Evolutionary conservation across 2,797 vertebrate genomes (phyloP), one percentile per base, ranked within the genome.

Genomic region (Coccyzus lansbergi): DNA sequence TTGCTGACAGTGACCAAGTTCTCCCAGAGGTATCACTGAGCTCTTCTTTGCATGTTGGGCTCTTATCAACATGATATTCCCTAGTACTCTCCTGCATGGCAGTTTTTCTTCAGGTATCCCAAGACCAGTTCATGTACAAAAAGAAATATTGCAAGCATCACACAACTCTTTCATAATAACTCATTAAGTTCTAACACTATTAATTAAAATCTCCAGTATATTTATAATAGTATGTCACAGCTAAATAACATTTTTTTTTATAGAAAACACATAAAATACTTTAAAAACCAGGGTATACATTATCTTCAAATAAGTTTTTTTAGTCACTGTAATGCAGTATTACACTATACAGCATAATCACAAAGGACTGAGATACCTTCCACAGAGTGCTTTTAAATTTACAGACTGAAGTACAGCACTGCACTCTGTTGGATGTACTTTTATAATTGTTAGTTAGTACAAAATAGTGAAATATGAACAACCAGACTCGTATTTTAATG

Each of bases 341-440:
- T 59, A 42, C 49, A 70, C 12, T 71, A 55, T 7, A 15, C 15
- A 19, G 21, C n/a, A 58, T 26, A 40, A 18, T 58, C 53, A n/a
- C 29, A 67, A 81, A 68, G n/a, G 17, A 65, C 44, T 94, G 62
- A 79, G 36, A 89, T 86, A 86, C 9, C 18, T 52, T 74, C 69
- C 34, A 52, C 6, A 31, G n/a, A 75, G 22, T 58, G 28, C 64
- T 87, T 76, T 90, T 58, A 16, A 67, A 83, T 55, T 67, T 84
- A 60, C 76, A 82, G 44, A 86, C 33, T 34, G 44, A 93, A 95
- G 79, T 75, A 87, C 74, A 94, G 74, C 60, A 89, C 78, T 92
- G 84, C 40, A 78, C 74, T 93, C 74, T 79, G 42, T 72, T 78
- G 77, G 74, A 94, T 49, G 44, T 26, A 83, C 34, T 91, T 90